These are phyloP conservation scores for Cryptotis parvus DNA, from an alignment of 2,113 vertebrate species.

Conservation along the genomic window DNA sequence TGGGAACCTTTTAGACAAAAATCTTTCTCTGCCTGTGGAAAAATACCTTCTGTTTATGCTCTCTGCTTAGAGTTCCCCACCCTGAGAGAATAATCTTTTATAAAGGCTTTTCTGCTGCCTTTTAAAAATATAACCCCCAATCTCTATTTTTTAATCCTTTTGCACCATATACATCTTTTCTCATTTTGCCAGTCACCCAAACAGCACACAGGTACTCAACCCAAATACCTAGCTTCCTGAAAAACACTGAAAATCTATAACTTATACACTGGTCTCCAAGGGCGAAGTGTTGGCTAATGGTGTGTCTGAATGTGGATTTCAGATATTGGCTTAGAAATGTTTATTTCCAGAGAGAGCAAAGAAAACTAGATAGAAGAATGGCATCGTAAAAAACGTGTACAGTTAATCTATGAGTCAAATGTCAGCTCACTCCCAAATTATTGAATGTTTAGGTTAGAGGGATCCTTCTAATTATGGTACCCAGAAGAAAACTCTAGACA, in stretches of 20 bases:
- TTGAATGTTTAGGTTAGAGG: background rate
- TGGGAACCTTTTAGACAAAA: background rate
- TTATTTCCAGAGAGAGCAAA: background rate
- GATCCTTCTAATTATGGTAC: background rate
- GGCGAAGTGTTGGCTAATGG: slow-evolving; percentile 67
- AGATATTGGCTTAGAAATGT: slow-evolving; percentile 62
- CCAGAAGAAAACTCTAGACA: background rate
- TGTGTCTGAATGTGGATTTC: slow-evolving; percentile 64
- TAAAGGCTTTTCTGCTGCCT: slow-evolving; percentile 45
- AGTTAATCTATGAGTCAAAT: slow-evolving; percentile 4
- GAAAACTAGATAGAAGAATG: background rate
- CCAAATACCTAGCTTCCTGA: slow-evolving; percentile 28
- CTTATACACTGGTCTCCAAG: slow-evolving; percentile 44
- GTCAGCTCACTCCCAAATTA: background rate
- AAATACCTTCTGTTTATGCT: slow-evolving; percentile 64
- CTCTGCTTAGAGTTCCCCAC: slow-evolving; percentile 19
- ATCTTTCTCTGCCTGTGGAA: slow-evolving; percentile 50
- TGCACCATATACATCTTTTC: slow-evolving; percentile 36
- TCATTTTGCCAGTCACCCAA: background rate
- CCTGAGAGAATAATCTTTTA: slow-evolving; percentile 46
- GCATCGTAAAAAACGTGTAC: slow-evolving; percentile 8
- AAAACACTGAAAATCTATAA: slow-evolving; percentile 62
- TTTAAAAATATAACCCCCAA: slow-evolving; percentile 36
- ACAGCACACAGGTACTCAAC: slow-evolving; percentile 38
- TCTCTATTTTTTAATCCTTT: background rate